Evolutionary conservation across 1,140 invertebrate species (phyloP), one percentile per base, ranked within the genome.

Genomic region (Aradophagus sp.): DNA sequence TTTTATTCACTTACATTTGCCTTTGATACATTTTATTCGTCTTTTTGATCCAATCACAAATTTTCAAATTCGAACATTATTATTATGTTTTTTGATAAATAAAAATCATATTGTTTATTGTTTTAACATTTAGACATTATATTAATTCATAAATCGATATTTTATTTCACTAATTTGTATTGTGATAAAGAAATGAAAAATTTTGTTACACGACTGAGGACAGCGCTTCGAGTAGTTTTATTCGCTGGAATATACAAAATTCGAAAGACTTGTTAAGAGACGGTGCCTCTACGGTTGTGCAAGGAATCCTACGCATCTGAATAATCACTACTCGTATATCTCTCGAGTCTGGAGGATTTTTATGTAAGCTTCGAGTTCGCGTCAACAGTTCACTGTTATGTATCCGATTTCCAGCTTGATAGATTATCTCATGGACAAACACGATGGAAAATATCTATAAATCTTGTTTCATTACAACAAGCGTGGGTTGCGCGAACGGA

Each of bases 401-500:
- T 66, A 73, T 73, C 62, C 50, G 67, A 74, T 74, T 70, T 59
- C 72, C 58, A 52, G 19, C 50, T 45, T 63, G 56, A 67, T 63
- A 70, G 68, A 74, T 74, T 65, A 63, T 67, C 62, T 56, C 52
- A 50, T 52, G 47, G 56, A 70, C 67, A 67, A 59, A 65, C 53
- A 63, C 47, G 72, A 59, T 53, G 55, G 62, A 56, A 68, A 77
- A 78, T 80, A 77, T 77, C 74, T 72, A 78, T 82, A 84, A 83
- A 80, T 84, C 75, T 73, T 63, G 44, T 77, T 80, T 78, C 79
- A 79, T 79, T 78, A 82, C 77, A 75, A 61, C 41, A 38, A 80
- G 72, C 73, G 78, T 76, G 77, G 78, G 65, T 58, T 66, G 69
- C 29, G 50, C 29, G 39, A 65, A 48, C 65, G 50, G 69, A 73